Percentiles rank a stretch among this genome's conserved stretches.
Conservation (phyloP, 2,113 vertebrate genomes). For the Pristiophorus japonicus region DNA sequence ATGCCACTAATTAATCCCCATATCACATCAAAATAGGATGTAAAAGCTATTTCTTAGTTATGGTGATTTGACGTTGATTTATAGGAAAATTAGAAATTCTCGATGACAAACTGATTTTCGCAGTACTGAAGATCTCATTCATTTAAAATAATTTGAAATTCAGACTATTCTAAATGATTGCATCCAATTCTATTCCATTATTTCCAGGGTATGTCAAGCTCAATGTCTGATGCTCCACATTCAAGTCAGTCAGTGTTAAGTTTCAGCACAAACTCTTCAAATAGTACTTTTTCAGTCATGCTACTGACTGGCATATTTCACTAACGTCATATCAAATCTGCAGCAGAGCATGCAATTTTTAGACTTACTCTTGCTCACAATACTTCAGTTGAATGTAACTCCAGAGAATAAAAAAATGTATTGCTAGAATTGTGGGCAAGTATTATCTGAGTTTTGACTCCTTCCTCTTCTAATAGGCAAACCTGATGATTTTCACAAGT, state of each 20-base stretch:
- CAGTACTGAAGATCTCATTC: neutral
- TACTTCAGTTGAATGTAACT: neutral
- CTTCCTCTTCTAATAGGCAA: neutral
- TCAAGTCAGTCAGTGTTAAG: neutral
- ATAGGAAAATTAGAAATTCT: neutral
- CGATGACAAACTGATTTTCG: neutral
- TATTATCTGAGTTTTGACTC: neutral
- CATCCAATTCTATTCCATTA: neutral
- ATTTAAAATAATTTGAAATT: neutral
- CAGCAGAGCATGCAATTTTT: neutral
- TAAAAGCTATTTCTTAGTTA: neutral
- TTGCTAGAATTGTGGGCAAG: neutral
- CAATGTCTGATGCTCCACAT: neutral
- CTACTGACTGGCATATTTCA: neutral
- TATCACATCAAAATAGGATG: neutral
- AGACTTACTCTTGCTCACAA: neutral
- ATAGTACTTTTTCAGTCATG: neutral
- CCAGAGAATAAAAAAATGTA: neutral
- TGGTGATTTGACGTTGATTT: neutral
- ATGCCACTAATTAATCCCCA: neutral
- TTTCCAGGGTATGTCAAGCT: neutral
- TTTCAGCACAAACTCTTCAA: neutral
- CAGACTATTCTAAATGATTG: neutral
- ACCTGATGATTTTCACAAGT: neutral
- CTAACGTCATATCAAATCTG: neutral